A percentile compares a stretch with the other conserved stretches of the same genome.
These are phyloP conservation scores for Ahaetulla prasina DNA, from an alignment of 2,113 vertebrate genomes.

Conservation along the genomic window DNA sequence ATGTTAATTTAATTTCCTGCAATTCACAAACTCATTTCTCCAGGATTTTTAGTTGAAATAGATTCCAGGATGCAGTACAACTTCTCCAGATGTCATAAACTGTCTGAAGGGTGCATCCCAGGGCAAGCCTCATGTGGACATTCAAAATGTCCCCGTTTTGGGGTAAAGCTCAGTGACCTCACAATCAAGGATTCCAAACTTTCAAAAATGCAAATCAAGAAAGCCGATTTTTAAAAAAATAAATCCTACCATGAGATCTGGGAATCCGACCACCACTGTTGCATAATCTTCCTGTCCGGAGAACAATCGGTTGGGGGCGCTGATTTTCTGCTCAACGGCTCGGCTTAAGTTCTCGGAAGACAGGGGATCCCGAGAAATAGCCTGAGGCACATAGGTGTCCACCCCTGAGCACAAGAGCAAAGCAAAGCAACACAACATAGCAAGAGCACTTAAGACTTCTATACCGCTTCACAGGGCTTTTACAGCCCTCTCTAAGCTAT, in stretches of 20 bases:
- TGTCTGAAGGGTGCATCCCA: not conserved
- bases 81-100: not conserved
- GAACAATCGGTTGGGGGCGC: conserved; percentile 88
- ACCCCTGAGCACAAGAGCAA: conserved; percentile 59
- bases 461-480: too few relatives aligned
- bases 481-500: too few relatives aligned
- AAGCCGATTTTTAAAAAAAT: not conserved
- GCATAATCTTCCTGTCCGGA: conserved; percentile 80
- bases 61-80: not conserved
- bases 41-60: not conserved
- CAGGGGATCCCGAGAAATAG: conserved; percentile 83
- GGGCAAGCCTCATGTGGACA: not conserved
- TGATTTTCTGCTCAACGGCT: conserved; percentile 89
- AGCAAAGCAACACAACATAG: not conserved
- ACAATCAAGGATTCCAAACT: not conserved
- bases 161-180: not conserved
- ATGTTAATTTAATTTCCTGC: too few relatives aligned
- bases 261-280: conserved; percentile 85
- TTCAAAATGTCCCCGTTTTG: not conserved
- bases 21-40: not conserved
- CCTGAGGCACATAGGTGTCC: conserved; percentile 70
- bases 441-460: too few relatives aligned
- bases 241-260: conserved; percentile 88
- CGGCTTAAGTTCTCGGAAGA: conserved; percentile 88
- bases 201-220: not conserved